Base-by-base conservation (phyloP, 2,797 vertebrate species). In the Crocidura indochinensis region DNA sequence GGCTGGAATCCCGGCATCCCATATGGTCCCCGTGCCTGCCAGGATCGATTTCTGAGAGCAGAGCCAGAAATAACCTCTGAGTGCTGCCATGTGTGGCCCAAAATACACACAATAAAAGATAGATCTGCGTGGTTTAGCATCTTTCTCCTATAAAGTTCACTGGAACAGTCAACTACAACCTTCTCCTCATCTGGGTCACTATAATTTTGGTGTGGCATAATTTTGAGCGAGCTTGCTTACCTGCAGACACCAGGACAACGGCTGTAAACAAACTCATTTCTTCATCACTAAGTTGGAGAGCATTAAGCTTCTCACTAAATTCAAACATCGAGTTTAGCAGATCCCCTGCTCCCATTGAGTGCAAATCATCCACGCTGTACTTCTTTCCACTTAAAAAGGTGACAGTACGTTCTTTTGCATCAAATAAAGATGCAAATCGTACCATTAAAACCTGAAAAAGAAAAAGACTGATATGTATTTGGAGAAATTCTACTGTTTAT, bases 221-320 rank as follows among this genome's bases (percentile, higher is more conserved):
- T 47, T 65, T 2, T n/a, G 53, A 84, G 73, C 20, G 46, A 14
- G 38, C 67, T 73, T 96, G 87, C 98, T 98, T 98, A 99, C 99
- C 99, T 93, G 99, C 99, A 94, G 99, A 99, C 49, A 99, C 99
- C 26, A 99, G 98, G 95, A 99, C 99, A 95, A 99, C 99, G 0
- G 99, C 99, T 12, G 99, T 99, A 97, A 99, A 99, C 94, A 99
- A 98, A 96, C 99, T 99, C 98, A 99, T 99, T 93, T 99, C 99
- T 53, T 99, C 99, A 0, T 98, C 97, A 67, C 98, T 98, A 65
- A 99, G 99, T 65, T 98, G 98, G 94, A 99, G 98, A 62, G 98
- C 98, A 67, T 98, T 98, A 60, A 99, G 98, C 96, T 99, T 99
- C 97, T 99, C 99, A 72, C 99, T 99, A 95, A 99, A 99, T 93